Percentiles rank a stretch among this genome's conserved stretches.
phyloP scores from a whole-genome alignment of 2,888 invertebrate species.

The Megamerina dolium region DNA sequence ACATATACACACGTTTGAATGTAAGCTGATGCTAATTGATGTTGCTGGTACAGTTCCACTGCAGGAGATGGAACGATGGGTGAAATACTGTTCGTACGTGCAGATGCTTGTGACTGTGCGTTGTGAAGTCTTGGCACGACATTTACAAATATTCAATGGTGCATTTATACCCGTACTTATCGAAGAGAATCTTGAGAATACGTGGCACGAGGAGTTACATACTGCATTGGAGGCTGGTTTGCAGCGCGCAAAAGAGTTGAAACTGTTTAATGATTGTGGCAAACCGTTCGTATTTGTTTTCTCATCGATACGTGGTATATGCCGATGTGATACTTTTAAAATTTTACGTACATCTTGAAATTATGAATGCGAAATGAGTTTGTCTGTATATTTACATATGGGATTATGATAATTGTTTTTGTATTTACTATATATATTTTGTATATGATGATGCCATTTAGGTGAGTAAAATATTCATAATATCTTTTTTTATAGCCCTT shows the following conservation, averaged over 20 bases:
- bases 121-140: conserved; percentile 24
- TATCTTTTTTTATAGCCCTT: conserved; percentile 31
- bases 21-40: conserved; percentile 35
- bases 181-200: conserved; percentile 24
- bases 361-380: neutral
- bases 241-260: conserved; percentile 21
- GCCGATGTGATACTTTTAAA: conserved; percentile 30
- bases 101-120: conserved; percentile 32
- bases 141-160: conserved; percentile 22
- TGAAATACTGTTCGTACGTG: conserved; percentile 32
- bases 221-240: conserved; percentile 23
- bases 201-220: conserved; percentile 33
- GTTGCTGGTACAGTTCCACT: conserved; percentile 24
- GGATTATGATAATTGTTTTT: too few relatives aligned
- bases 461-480: conserved; percentile 34
- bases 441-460: too few relatives aligned
- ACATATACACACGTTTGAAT: conserved; percentile 25
- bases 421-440: too few relatives aligned
- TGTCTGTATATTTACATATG: neutral
- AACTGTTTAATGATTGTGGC: conserved; percentile 21
- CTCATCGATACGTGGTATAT: conserved; percentile 27
- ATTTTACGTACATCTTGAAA: conserved; percentile 19
- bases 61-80: conserved; percentile 31
- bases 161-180: conserved; percentile 25
- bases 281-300: conserved; percentile 33